Conservation (phyloP, 2,113 vertebrate species). For the Seriola rivoliana region DNA sequence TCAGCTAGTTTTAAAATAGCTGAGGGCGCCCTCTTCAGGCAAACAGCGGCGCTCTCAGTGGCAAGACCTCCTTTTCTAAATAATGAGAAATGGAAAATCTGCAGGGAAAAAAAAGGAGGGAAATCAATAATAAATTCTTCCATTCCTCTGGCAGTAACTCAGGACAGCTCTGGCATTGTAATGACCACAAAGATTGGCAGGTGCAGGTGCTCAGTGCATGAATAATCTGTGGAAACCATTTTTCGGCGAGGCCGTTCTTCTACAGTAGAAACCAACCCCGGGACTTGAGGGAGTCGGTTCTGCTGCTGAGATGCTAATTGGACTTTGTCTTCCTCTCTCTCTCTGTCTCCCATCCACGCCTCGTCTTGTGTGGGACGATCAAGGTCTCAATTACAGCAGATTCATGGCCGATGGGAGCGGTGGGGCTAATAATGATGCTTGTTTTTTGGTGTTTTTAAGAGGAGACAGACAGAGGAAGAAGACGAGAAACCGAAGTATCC, state of each 20-base stretch:
- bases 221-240: conserved; percentile 48
- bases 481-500: not conserved
- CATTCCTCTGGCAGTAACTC: not conserved
- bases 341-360: conserved; percentile 25
- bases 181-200: conserved; percentile 62
- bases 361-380: conserved; percentile 67
- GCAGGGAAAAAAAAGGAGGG: not conserved
- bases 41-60: no score
- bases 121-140: conserved; percentile 13
- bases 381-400: conserved; percentile 63
- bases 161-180: conserved; percentile 30
- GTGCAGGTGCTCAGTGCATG: conserved; percentile 33
- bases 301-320: conserved; percentile 70
- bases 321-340: conserved; percentile 39
- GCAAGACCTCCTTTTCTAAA: no score
- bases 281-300: conserved; percentile 22
- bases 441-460: conserved; percentile 12
- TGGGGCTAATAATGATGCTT: conserved; percentile 27
- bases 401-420: conserved; percentile 32
- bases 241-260: conserved; percentile 21
- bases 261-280: conserved; percentile 46
- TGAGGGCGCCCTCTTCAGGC: no score
- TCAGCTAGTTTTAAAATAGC: no score
- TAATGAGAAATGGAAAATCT: not conserved
- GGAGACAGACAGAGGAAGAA: conserved; percentile 6